Conservation (phyloP, 2,113 vertebrate species). For the Alces alces region DNA sequence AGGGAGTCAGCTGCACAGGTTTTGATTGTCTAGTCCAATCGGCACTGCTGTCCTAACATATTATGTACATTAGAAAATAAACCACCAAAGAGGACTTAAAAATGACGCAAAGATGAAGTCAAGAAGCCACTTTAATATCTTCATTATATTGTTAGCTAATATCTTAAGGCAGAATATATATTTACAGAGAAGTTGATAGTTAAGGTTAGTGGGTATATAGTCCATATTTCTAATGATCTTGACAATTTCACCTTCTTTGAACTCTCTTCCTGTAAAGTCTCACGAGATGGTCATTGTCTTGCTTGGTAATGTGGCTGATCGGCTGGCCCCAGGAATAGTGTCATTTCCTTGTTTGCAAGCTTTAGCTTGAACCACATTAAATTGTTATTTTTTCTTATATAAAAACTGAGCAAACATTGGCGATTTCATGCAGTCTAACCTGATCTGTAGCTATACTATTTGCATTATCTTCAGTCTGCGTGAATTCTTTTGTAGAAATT, state of each 20-base stretch:
- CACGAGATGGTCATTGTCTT: neutral
- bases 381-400: neutral
- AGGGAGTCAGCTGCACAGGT: fast-evolving
- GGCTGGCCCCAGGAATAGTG: neutral
- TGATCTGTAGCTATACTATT: neutral
- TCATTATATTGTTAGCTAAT: neutral
- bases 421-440: neutral
- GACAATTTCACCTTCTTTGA: neutral
- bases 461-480: neutral
- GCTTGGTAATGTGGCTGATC: neutral
- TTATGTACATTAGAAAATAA: neutral
- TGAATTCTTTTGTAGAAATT: neutral
- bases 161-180: neutral
- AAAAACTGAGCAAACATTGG: neutral
- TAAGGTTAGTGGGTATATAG: neutral
- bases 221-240: neutral
- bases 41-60: neutral
- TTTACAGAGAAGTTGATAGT: neutral
- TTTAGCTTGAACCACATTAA: neutral
- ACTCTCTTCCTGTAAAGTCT: neutral
- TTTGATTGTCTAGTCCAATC: fast-evolving
- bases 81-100: neutral
- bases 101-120: neutral
- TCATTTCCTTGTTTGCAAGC: neutral
- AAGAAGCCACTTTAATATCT: neutral